A percentile compares a stretch with the other conserved stretches of the same genome.
Conservation (phyloP, 2,888 invertebrate species). For the Cheilosia vernalis region DNA sequence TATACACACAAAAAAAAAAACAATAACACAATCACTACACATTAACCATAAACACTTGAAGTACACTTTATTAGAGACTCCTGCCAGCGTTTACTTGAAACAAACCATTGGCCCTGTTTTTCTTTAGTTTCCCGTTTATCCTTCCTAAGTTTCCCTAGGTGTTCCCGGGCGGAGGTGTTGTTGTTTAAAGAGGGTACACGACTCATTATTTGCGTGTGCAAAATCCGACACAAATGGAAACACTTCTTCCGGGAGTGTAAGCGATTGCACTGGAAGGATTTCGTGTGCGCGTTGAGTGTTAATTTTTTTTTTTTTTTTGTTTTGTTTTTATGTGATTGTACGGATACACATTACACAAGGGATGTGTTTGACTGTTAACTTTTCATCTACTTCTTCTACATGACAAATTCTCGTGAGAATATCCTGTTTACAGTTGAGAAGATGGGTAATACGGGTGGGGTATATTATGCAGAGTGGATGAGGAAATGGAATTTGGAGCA, state of each 20-base stretch:
- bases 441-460: not conserved
- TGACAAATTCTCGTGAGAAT: constrained; percentile 28
- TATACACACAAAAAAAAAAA: constrained; percentile 7
- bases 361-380: constrained; percentile 16
- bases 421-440: not conserved
- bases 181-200: constrained; percentile 40
- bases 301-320: constrained; percentile 15
- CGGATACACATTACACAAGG: constrained; percentile 38
- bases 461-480: not conserved
- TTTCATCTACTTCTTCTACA: constrained; percentile 27
- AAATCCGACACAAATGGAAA: constrained; percentile 52
- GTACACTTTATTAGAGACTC: constrained; percentile 49
- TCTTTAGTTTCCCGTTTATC: constrained; percentile 23
- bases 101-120: constrained; percentile 56
- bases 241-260: constrained; percentile 57
- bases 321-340: not conserved
- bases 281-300: constrained; percentile 53
- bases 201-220: constrained; percentile 57
- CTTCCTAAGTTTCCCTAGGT: constrained; percentile 36
- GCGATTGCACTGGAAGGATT: constrained; percentile 54
- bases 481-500: not conserved
- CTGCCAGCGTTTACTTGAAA: constrained; percentile 67
- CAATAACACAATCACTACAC: constrained; percentile 16
- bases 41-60: constrained; percentile 58
- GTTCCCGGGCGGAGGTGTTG: constrained; percentile 18